phyloP scores from a whole-genome alignment of 2,113 vertebrate species.

The Willisornis vidua region DNA sequence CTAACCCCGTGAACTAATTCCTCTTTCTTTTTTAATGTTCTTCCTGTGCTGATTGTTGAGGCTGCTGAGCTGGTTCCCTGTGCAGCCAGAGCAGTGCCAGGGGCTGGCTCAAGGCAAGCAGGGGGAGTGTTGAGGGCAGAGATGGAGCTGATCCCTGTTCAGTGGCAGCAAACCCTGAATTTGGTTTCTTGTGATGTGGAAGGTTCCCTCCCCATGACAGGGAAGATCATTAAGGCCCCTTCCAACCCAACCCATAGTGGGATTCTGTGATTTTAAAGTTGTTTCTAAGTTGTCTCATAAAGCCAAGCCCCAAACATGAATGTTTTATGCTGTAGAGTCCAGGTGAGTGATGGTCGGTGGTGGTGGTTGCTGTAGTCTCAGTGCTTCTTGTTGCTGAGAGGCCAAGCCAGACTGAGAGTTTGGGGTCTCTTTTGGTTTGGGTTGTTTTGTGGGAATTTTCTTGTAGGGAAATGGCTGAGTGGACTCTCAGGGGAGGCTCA shows the following conservation, averaged over 20 bases:
- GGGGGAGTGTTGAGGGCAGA: not conserved
- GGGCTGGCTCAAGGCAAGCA: not conserved
- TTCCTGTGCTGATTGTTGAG: not conserved
- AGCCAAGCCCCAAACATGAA: not conserved
- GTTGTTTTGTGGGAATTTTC: not conserved
- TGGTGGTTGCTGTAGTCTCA: rapidly evolving
- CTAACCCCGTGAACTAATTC: not conserved
- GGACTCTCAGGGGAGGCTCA: rapidly evolving
- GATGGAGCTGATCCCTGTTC: not conserved
- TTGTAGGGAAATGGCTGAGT: no score
- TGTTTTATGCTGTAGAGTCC: rapidly evolving
- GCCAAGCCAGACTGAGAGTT: not conserved
- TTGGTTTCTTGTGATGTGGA: rapidly evolving
- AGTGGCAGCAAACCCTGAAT: not conserved
- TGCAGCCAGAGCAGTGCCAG: not conserved
- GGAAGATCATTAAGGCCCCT: not conserved
- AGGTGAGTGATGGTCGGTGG: rapidly evolving
- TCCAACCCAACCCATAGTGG: not conserved
- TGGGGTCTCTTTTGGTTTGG: not conserved
- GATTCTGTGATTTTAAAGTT: not conserved
- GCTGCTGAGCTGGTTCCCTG: not conserved
- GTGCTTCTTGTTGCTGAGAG: not conserved
- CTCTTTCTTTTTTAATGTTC: not conserved
- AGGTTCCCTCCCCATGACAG: not conserved
- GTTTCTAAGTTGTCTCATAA: rapidly evolving